Conservation (phyloP, 2,888 invertebrate genomes). For the Zelleria hepariella region DNA sequence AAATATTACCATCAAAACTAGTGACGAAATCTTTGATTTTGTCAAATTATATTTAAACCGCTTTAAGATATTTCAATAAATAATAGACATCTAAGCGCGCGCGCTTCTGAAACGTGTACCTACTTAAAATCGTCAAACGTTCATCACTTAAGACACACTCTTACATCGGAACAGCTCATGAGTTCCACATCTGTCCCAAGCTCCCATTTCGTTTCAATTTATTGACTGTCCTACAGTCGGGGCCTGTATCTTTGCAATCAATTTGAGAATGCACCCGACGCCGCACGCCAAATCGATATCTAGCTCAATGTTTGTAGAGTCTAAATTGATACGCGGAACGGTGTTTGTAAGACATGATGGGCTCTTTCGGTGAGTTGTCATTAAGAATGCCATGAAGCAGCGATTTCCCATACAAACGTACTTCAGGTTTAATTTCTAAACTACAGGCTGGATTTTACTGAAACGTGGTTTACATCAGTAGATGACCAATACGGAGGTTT, state of each 20-base stretch:
- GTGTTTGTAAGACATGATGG: background rate
- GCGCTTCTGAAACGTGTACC: background rate
- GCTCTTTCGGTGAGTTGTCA: background rate
- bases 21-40: too few species aligned
- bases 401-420: too few species aligned
- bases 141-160: background rate
- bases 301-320: background rate
- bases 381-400: too few species aligned
- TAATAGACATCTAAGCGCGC: background rate
- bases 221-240: slow-evolving; percentile 3
- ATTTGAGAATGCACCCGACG: background rate
- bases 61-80: too few species aligned
- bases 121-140: background rate
- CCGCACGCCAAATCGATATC: background rate
- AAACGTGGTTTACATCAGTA: too few species aligned
- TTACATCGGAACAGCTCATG: background rate
- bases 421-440: too few species aligned
- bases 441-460: too few species aligned
- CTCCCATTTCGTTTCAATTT: slow-evolving; percentile 6
- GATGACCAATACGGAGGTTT: too few species aligned
- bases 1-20: too few species aligned
- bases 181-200: slow-evolving; percentile 2
- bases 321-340: background rate
- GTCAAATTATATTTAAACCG: too few species aligned
- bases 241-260: slow-evolving; percentile 5